Evolutionary conservation across 2,797 vertebrate genomes (phyloP).

Genomic region (Xenops minutus): DNA sequence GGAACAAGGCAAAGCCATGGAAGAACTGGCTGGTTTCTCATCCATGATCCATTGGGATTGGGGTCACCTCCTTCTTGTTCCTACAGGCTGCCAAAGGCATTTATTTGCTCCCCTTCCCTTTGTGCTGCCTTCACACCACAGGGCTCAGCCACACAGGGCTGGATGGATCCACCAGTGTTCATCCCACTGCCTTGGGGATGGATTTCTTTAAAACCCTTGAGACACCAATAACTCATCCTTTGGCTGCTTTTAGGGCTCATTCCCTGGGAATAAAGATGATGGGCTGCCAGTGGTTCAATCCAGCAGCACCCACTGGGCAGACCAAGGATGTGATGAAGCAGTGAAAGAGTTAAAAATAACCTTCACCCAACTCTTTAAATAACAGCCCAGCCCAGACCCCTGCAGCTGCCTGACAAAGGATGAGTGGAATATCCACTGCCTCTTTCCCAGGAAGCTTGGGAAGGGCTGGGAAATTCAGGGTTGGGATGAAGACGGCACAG

Average conservation of each 20-base stretch:
- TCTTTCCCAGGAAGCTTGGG: neutral
- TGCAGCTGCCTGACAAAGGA: neutral
- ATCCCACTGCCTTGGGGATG: neutral
- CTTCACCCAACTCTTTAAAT: neutral
- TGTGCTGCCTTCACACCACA: rapidly evolving
- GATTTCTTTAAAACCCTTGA: neutral
- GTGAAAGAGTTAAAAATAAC: neutral
- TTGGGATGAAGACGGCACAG: rapidly evolving
- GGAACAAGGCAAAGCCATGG: rapidly evolving
- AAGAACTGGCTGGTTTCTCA: neutral
- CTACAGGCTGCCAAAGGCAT: neutral
- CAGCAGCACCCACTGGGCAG: neutral
- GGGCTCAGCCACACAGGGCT: neutral
- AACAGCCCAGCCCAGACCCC: neutral
- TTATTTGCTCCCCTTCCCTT: neutral
- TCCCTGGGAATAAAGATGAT: neutral
- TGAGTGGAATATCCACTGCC: neutral
- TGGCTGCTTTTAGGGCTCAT: neutral
- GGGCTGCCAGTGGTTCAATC: rapidly evolving
- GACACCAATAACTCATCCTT: neutral
- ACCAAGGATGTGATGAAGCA: neutral
- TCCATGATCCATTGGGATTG: rapidly evolving
- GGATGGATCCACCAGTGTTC: rapidly evolving
- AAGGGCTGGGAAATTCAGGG: neutral
- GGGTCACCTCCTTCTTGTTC: neutral